A percentile compares a stretch with the other conserved stretches of the same genome.
phyloP scores from a whole-genome alignment of 2,113 vertebrate genomes.

The Hyaena hyaena region DNA sequence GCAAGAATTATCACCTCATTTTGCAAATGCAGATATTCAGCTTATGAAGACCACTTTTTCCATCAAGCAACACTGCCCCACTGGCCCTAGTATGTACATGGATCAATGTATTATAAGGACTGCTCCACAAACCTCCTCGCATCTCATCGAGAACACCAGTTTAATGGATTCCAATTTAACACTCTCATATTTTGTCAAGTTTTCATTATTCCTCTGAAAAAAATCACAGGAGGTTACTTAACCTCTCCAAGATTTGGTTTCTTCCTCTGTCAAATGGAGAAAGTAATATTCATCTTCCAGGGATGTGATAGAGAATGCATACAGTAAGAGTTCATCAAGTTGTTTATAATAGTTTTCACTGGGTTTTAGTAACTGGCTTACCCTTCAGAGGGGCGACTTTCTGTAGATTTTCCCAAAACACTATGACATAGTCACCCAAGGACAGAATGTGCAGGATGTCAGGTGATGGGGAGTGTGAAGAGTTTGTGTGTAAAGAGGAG shows the following conservation, averaged over 20 bases:
- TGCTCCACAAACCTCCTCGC: neutral
- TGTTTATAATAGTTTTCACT: neutral
- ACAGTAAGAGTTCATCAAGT: neutral
- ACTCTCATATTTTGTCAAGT: neutral
- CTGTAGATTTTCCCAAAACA: neutral
- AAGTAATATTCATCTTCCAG: neutral
- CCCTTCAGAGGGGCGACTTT: neutral
- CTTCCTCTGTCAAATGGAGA: neutral
- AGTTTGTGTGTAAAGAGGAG: neutral
- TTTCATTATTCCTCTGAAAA: neutral
- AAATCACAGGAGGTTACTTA: conserved; percentile 5
- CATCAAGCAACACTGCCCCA: neutral
- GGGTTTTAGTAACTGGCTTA: neutral
- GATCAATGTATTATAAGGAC: neutral
- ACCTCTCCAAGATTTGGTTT: neutral
- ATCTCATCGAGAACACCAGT: neutral
- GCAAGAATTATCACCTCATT: neutral
- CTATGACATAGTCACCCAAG: neutral
- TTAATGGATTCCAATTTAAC: neutral
- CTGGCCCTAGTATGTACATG: neutral
- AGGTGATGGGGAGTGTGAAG: neutral
- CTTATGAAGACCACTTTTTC: neutral
- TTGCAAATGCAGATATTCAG: neutral
- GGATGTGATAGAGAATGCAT: neutral
- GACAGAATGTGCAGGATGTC: neutral